phyloP scores from a whole-genome alignment of 2,797 vertebrate genomes.

The Lithobates pipiens region DNA sequence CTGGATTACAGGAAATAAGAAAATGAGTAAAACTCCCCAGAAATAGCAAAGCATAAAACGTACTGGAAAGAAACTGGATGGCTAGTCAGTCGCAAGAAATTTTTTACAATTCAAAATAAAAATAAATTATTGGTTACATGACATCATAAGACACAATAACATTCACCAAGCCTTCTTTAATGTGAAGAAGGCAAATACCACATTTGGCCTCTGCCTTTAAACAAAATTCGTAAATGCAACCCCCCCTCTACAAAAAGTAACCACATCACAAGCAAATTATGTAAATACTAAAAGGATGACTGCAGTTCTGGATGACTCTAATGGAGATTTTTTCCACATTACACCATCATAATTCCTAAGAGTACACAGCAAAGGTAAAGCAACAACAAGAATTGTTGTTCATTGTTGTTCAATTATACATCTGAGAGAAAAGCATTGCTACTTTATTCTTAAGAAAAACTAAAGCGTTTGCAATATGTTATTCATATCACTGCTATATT shows the following conservation, averaged over 20 bases:
- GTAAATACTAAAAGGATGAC: constrained; percentile 51
- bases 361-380: constrained; percentile 27
- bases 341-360: constrained; percentile 40
- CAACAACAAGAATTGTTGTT: too few species aligned
- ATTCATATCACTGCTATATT: not conserved
- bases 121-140: constrained; percentile 45
- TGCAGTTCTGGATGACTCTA: constrained; percentile 26
- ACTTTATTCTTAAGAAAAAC: not conserved
- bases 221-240: constrained; percentile 31
- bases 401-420: not conserved
- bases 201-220: constrained; percentile 38
- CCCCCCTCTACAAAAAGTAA: constrained; percentile 22
- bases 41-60: not conserved
- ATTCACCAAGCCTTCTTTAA: constrained; percentile 27
- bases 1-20: constrained; percentile 18
- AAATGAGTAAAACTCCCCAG: not conserved
- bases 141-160: constrained; percentile 42
- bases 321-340: constrained; percentile 54
- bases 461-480: not conserved
- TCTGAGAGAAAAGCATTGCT: not conserved
- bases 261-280: constrained; percentile 56
- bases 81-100: constrained; percentile 1
- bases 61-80: not conserved
- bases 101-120: constrained; percentile 39
- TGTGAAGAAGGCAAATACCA: constrained; percentile 31